Base-by-base conservation (phyloP, 2,797 vertebrate species). In the Antennarius maculatus region DNA sequence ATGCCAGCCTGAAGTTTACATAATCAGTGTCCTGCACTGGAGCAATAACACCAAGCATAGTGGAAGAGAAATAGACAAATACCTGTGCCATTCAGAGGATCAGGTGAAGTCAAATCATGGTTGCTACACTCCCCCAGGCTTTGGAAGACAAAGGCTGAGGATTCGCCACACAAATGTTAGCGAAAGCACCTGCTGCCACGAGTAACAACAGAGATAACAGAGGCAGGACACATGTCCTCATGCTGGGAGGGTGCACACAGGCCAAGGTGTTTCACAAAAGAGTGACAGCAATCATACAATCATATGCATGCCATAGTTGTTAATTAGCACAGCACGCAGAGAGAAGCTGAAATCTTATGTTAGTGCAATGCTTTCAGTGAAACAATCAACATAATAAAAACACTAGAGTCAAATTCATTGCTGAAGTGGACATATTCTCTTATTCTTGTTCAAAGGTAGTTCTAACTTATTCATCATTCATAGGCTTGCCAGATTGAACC, bases 131-230 rank as follows among this genome's bases (percentile, higher is more conserved):
- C 81, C 86, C 84, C 58, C 55, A 71, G 80, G 87, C 84, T 61
- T 69, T 59, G 46, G 71, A 82, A 85, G 85, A 90, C 86, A 88
- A 89, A 89, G 89, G 89, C 87, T 82, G 83, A 78, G 77, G 88
- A 87, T 87, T 86, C 63, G 82, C 84, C 82, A 86, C 77, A 86
- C 85, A 85, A 88, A 90, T 88, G 91, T 90, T 88, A 89, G 74
- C 45, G 66, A 71, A 69, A 85, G 86, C 88, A 90, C 87, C 87
- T 89, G 88, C 87, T 82, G 74, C 88, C 76, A 84, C 84, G 85
- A 91, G 85, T 90, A 88, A 91, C 89, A 77, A 77, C 77, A 75
- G 66, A 70, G 73, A 75, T 79, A 83, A 80, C 79, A 76, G 60
- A 84, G 80, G 66, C 67, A 77, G 86, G 75, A 86, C 80, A 90